Evolutionary conservation across 2,113 vertebrate genomes (phyloP).

Genomic region (Pavo muticus): DNA sequence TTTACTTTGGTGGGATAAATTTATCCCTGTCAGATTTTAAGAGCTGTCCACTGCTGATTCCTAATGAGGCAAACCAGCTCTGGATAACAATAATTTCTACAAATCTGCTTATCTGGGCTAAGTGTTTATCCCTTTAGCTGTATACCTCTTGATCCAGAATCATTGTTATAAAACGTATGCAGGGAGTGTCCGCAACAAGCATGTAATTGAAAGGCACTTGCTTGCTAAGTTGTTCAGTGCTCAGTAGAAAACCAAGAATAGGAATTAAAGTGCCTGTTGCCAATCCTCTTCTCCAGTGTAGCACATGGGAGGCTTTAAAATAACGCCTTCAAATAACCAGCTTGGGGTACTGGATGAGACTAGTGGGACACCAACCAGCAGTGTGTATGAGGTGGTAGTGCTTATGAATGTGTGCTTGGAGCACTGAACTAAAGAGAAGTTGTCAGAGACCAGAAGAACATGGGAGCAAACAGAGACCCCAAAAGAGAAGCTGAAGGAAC

Average conservation of each 20-base stretch:
- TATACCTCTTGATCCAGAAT: slow-evolving; percentile 40
- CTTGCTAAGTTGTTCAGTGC: slow-evolving; percentile 12
- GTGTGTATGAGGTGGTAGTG: background rate
- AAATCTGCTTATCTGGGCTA: slow-evolving; percentile 63
- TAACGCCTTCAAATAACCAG: background rate
- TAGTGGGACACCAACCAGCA: background rate
- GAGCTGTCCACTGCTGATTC: slow-evolving; percentile 39
- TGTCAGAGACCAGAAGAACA: background rate
- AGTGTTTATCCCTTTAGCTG: slow-evolving; percentile 62
- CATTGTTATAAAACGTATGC: slow-evolving; percentile 27
- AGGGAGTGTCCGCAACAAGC: slow-evolving; percentile 25
- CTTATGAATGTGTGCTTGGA: background rate
- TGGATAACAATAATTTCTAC: slow-evolving; percentile 57
- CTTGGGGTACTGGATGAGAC: background rate
- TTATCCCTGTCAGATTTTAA: slow-evolving; percentile 50
- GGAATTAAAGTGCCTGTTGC: background rate
- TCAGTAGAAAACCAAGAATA: background rate
- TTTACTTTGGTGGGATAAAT: slow-evolving; percentile 41
- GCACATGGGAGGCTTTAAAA: background rate
- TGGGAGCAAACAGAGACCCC: background rate
- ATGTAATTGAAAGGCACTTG: slow-evolving; percentile 57
- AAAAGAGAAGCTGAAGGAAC: background rate
- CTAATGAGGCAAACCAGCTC: slow-evolving; percentile 40
- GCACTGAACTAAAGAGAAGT: background rate
- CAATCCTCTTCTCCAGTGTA: background rate